Percentiles rank a stretch among this genome's conserved stretches.
phyloP scores from a whole-genome alignment of 1,140 invertebrate genomes.

The Mamestra configurata region DNA sequence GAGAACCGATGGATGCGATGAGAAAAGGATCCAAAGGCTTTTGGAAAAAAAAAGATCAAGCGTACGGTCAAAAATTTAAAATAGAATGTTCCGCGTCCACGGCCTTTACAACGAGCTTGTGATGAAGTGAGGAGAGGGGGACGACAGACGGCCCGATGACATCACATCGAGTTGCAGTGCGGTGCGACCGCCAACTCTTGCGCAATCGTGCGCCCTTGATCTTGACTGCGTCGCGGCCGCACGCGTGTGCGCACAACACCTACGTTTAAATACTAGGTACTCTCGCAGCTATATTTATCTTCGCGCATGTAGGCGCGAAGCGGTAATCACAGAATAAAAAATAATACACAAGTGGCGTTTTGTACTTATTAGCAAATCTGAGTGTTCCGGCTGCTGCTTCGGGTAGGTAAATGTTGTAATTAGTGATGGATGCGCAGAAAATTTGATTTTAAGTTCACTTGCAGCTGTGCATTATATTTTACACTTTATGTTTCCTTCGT shows the following conservation, averaged over 20 bases:
- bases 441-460: constrained; percentile 30
- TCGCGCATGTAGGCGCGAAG: constrained; percentile 80
- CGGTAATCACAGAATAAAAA: constrained; percentile 71
- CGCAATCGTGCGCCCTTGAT: constrained; percentile 86
- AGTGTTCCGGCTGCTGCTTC: constrained; percentile 62
- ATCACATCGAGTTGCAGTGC: constrained; percentile 82
- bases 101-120: constrained; percentile 78
- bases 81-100: constrained; percentile 82
- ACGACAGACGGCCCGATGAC: constrained; percentile 78
- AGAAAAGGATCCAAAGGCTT: constrained; percentile 2
- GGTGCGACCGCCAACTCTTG: constrained; percentile 85
- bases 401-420: constrained; percentile 57
- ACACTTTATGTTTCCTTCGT: background rate
- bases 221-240: constrained; percentile 85
- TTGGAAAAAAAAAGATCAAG: constrained; percentile 38
- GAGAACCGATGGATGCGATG: background rate
- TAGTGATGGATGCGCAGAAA: constrained; percentile 50
- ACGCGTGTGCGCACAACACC: constrained; percentile 77
- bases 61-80: constrained; percentile 77
- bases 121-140: constrained; percentile 66
- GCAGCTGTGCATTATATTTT: constrained; percentile 16
- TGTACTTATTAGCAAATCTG: constrained; percentile 60
- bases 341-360: constrained; percentile 61
- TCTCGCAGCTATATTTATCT: constrained; percentile 84
- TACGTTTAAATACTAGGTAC: constrained; percentile 73